Conservation (phyloP, 2,888 invertebrate genomes). For the Acanthopleura granulata region DNA sequence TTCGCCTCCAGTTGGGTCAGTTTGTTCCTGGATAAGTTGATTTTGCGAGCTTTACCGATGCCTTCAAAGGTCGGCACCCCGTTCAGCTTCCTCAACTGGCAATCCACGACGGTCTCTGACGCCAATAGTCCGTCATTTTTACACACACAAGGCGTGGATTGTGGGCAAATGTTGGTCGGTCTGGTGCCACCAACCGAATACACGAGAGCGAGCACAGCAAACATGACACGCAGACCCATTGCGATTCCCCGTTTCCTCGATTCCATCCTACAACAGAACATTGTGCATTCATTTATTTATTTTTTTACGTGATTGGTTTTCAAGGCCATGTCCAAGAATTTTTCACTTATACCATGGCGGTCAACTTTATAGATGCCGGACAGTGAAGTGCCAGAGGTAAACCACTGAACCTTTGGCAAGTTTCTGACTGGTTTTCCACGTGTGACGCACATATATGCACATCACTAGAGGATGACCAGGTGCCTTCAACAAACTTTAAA, state of each 20-base stretch:
- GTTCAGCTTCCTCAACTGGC: conserved; percentile 2
- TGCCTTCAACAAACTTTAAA: too few species aligned
- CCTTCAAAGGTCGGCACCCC: neutral
- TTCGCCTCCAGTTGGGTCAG: neutral
- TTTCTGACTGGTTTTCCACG: too few species aligned
- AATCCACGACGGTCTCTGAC: neutral
- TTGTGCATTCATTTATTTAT: too few species aligned
- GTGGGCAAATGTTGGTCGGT: neutral
- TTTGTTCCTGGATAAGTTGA: neutral
- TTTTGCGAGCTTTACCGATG: neutral
- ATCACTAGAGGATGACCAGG: too few species aligned
- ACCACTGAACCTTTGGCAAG: too few species aligned
- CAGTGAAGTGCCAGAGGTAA: too few species aligned
- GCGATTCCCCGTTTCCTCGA: neutral
- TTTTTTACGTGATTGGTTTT: too few species aligned
- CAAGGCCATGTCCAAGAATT: too few species aligned
- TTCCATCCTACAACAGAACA: neutral
- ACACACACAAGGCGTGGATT: neutral
- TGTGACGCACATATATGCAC: too few species aligned
- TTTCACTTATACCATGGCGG: too few species aligned
- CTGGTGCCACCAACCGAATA: neutral
- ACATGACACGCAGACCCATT: neutral
- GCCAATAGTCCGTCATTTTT: neutral
- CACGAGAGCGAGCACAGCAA: neutral
- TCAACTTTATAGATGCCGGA: too few species aligned